phyloP scores from a whole-genome alignment of 2,888 invertebrate genomes.

The Drosophila kuntzei region DNA sequence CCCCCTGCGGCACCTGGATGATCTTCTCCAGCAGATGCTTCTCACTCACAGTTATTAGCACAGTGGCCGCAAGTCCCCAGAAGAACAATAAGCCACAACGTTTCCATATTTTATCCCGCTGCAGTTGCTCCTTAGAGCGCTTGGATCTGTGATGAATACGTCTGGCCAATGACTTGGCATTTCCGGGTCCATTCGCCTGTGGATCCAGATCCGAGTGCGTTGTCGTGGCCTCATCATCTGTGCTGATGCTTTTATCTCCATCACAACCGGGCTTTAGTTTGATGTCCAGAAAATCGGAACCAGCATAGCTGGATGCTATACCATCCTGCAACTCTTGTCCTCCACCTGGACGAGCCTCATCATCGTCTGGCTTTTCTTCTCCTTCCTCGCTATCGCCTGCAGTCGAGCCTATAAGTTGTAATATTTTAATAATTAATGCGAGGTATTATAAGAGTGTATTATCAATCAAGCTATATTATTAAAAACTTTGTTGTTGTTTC shows the following conservation, averaged over 20 bases:
- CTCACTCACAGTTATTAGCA: slow-evolving; percentile 82
- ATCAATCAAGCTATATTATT: too few species aligned
- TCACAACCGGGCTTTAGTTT: slow-evolving; percentile 41
- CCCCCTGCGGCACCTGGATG: slow-evolving; percentile 79
- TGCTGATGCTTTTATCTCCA: slow-evolving; percentile 62
- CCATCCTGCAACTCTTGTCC: slow-evolving; percentile 39
- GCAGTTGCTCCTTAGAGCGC: slow-evolving; percentile 67
- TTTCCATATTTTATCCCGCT: slow-evolving; percentile 73
- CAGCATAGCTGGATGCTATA: slow-evolving; percentile 60
- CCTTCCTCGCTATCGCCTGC: slow-evolving; percentile 62
- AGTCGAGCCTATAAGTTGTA: slow-evolving; percentile 60
- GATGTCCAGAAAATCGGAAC: slow-evolving; percentile 68
- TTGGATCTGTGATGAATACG: slow-evolving; percentile 71
- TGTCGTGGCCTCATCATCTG: slow-evolving; percentile 80
- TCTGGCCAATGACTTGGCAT: slow-evolving; percentile 60
- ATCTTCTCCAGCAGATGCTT: slow-evolving; percentile 83
- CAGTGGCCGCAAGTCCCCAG: slow-evolving; percentile 80
- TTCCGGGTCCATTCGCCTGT: slow-evolving; percentile 57
- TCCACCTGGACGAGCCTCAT: slow-evolving; percentile 26
- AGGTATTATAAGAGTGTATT: too few species aligned
- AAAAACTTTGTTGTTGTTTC: too few species aligned
- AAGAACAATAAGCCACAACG: slow-evolving; percentile 76
- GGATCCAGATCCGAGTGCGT: slow-evolving; percentile 78
- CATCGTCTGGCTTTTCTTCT: slow-evolving; percentile 59
- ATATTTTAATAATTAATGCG: slow-evolving; percentile 31